Percentiles rank a stretch among this genome's conserved stretches.
Evolutionary conservation across 1,140 invertebrate species (phyloP).

Genomic region (Drosophila pseudoobscura): DNA sequence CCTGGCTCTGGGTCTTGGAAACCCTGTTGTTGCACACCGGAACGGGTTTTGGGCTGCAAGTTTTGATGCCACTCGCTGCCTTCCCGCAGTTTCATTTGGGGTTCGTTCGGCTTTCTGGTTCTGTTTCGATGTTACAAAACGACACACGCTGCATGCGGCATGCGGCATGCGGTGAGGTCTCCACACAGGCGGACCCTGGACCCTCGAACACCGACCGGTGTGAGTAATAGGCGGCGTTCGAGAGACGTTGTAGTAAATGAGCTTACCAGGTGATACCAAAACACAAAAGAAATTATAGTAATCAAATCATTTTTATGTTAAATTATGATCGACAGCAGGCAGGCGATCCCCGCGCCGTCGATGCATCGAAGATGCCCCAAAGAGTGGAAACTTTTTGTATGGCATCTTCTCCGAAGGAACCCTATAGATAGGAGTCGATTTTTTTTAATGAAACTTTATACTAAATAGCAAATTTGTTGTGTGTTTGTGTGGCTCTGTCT

Average conservation of each 20-base stretch:
- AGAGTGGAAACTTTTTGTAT: background rate
- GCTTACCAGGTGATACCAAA: conserved; percentile 82
- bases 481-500: conserved; percentile 33
- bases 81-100: conserved; percentile 68
- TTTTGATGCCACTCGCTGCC: conserved; percentile 47
- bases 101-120: conserved; percentile 26
- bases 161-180: conserved; percentile 70
- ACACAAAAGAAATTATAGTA: conserved; percentile 82
- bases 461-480: conserved; percentile 77
- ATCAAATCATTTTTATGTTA: conserved; percentile 82
- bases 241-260: conserved; percentile 77
- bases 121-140: conserved; percentile 60
- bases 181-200: conserved; percentile 17
- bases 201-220: conserved; percentile 42
- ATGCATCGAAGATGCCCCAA: background rate
- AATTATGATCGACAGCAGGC: conserved; percentile 81
- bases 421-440: conserved; percentile 30
- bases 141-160: conserved; percentile 76
- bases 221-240: conserved; percentile 79
- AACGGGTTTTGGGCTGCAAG: conserved; percentile 44
- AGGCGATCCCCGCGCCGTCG: conserved; percentile 38
- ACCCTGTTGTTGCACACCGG: conserved; percentile 32
- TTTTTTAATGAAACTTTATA: conserved; percentile 81
- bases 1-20: background rate
- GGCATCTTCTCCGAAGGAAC: conserved; percentile 21